These are phyloP conservation scores for Rhadina sibilatrix DNA, from an alignment of 2,113 vertebrate species.

Conservation along the genomic window DNA sequence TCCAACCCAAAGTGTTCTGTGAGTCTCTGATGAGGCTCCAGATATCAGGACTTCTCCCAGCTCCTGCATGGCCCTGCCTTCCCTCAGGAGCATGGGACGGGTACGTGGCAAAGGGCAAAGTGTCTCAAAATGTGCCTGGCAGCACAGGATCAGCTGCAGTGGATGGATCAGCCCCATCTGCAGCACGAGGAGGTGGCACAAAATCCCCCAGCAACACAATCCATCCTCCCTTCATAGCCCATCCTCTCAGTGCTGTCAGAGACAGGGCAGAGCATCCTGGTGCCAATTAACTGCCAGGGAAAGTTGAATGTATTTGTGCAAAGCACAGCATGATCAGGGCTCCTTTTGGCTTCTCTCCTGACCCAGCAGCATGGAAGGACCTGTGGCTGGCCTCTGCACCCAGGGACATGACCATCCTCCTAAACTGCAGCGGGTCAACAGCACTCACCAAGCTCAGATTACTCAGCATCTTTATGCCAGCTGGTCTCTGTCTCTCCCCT, in stretches of 20 bases:
- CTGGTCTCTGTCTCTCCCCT: background rate
- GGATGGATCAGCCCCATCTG: background rate
- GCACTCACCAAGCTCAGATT: background rate
- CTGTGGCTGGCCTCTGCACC: background rate
- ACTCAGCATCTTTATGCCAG: background rate
- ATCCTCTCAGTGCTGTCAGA: background rate
- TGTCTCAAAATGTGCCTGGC: background rate
- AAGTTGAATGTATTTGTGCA: background rate
- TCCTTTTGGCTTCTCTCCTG: background rate
- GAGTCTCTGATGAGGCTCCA: background rate
- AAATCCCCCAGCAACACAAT: background rate
- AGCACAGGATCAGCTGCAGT: accelerated
- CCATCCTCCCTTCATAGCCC: background rate
- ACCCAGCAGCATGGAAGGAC: background rate
- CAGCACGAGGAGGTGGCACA: accelerated
- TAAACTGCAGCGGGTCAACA: background rate
- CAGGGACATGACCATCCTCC: background rate
- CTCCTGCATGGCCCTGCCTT: background rate
- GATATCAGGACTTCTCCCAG: background rate
- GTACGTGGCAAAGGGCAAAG: background rate
- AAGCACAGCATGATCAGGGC: background rate
- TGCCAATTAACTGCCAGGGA: background rate
- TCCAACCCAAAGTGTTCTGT: background rate
- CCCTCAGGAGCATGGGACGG: background rate
- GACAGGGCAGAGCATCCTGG: background rate